phyloP scores from a whole-genome alignment of 2,888 invertebrate species.

The Coleophora deauratella region DNA sequence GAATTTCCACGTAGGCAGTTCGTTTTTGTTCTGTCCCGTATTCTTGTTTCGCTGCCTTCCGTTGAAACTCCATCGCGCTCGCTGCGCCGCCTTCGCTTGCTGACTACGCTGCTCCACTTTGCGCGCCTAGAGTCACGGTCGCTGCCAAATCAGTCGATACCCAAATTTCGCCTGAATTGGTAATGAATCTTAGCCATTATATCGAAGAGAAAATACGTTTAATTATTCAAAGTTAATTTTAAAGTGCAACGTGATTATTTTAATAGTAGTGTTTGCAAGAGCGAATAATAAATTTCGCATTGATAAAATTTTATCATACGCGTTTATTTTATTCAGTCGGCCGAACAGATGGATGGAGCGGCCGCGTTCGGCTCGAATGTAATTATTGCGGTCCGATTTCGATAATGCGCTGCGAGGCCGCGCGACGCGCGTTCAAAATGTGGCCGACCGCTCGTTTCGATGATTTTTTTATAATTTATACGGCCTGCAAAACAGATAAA shows the following conservation, averaged over 20 bases:
- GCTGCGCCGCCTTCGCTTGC: too few species aligned
- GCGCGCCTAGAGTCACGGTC: neutral
- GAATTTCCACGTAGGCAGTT: constrained; percentile 42
- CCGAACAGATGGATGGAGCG: constrained; percentile 56
- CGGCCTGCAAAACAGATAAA: constrained; percentile 49
- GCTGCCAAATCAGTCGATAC: constrained; percentile 1
- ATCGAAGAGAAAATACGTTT: constrained; percentile 2
- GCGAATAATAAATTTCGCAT: constrained; percentile 45
- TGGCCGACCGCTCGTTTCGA: constrained; percentile 47
- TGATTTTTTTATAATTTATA: constrained; percentile 64
- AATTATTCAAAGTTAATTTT: constrained; percentile 15
- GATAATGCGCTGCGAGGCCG: constrained; percentile 65
- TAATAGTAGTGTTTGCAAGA: neutral
- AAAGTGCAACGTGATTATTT: constrained; percentile 30
- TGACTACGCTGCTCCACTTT: constrained; percentile 13
- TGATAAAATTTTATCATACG: constrained; percentile 50
- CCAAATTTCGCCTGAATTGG: constrained; percentile 3
- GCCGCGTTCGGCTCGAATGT: constrained; percentile 62
- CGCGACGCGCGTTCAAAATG: constrained; percentile 47
- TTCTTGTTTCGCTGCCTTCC: constrained; percentile 31
- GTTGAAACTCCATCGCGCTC: constrained; percentile 26
- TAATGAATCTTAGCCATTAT: constrained; percentile 5
- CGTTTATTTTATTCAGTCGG: constrained; percentile 53
- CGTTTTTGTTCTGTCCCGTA: constrained; percentile 42
- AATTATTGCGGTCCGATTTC: constrained; percentile 70